phyloP scores from a whole-genome alignment of 37 sponge, comb jelly and placozoan genomes.

The Ephydatia muelleri region DNA sequence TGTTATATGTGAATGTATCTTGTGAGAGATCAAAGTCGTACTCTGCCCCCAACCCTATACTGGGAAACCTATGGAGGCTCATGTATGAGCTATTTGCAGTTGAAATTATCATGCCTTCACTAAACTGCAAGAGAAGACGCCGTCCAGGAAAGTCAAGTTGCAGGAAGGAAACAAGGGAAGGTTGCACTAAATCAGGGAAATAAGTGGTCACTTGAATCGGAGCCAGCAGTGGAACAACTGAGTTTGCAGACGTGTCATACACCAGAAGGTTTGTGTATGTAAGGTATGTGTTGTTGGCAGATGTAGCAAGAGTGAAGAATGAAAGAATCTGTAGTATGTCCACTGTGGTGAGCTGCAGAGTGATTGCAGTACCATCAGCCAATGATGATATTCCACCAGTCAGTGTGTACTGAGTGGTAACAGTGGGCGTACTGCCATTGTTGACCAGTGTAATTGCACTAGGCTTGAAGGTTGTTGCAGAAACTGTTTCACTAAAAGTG shows the following conservation, averaged over 20 bases:
- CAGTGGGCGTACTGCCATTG: background rate
- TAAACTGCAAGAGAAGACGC: constrained; percentile 53
- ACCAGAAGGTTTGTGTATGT: constrained; percentile 47
- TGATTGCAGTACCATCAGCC: constrained; percentile 30
- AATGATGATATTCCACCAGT: constrained; percentile 34
- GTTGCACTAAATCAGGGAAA: constrained; percentile 54
- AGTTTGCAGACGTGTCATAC: constrained; percentile 54
- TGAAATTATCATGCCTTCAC: constrained; percentile 74
- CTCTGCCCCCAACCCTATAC: background rate
- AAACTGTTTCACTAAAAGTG: constrained; percentile 75
- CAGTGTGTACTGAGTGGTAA: constrained; percentile 37
- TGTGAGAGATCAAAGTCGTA: constrained; percentile 57
- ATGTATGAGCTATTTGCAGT: constrained; percentile 48
- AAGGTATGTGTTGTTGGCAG: constrained; percentile 60
- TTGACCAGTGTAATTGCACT: constrained; percentile 55
- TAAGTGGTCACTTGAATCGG: constrained; percentile 51
- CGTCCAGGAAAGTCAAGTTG: constrained; percentile 50
- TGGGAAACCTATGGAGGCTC: constrained; percentile 44
- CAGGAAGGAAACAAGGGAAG: constrained; percentile 56
- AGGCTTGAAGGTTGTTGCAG: constrained; percentile 55
- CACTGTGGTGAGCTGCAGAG: constrained; percentile 23
- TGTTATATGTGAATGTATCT: constrained; percentile 57
- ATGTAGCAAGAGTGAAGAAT: constrained; percentile 59
- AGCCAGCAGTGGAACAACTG: constrained; percentile 14
- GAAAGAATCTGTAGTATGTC: constrained; percentile 74